These are phyloP conservation scores for Tipula lateralis DNA, from an alignment of 2,888 invertebrate species.

Conservation along the genomic window DNA sequence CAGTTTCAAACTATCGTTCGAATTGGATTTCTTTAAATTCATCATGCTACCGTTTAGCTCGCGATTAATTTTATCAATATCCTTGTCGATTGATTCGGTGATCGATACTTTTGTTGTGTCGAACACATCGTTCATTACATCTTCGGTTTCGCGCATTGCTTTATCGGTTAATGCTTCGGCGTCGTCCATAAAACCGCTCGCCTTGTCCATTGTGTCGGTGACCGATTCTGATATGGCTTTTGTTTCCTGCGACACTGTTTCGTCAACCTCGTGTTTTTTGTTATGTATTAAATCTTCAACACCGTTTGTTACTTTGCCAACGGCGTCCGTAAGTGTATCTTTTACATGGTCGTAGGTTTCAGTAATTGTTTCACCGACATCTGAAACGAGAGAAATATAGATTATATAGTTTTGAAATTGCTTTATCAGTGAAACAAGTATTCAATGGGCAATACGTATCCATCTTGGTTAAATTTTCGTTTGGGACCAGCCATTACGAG, in stretches of 20 bases:
- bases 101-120: neutral
- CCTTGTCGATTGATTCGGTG: neutral
- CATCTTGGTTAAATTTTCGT: too few species aligned
- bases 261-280: conserved; percentile 28
- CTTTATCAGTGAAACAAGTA: too few species aligned
- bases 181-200: conserved; percentile 35
- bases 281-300: conserved; percentile 32
- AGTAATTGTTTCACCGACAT: conserved; percentile 35
- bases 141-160: conserved; percentile 34
- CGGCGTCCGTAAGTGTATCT: conserved; percentile 36
- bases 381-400: conserved; percentile 36
- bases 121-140: conserved; percentile 32
- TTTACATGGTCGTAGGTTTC: conserved; percentile 36
- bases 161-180: conserved; percentile 34
- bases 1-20: conserved; percentile 44
- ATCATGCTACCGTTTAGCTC: neutral
- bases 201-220: conserved; percentile 31
- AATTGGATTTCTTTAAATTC: conserved; percentile 27
- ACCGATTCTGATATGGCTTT: conserved; percentile 3
- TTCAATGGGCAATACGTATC: too few species aligned
- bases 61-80: conserved; percentile 14
- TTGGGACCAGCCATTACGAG: too few species aligned
- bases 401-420: too few species aligned
- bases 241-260: conserved; percentile 31
- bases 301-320: conserved; percentile 35